phyloP scores from a whole-genome alignment of 2,113 vertebrate genomes.

The Tympanuchus pallidicinctus region DNA sequence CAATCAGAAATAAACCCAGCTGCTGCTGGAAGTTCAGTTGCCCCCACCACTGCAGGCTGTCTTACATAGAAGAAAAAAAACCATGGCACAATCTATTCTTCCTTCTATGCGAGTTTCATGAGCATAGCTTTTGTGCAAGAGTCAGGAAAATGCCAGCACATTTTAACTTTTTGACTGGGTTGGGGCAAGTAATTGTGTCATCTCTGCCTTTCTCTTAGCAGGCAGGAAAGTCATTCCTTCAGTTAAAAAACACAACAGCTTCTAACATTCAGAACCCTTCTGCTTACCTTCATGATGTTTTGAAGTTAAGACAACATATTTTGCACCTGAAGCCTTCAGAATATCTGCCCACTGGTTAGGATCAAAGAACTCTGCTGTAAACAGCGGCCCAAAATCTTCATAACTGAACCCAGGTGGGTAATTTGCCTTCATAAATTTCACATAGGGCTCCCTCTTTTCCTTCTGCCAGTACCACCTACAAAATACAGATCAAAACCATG shows the following conservation, averaged over 20 bases:
- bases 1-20: background rate
- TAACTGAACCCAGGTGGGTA: slow-evolving; percentile 91
- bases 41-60: background rate
- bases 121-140: background rate
- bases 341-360: slow-evolving; percentile 88
- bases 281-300: slow-evolving; percentile 96
- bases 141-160: background rate
- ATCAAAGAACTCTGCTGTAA: slow-evolving; percentile 92
- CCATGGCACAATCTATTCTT: background rate
- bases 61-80: background rate
- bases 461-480: slow-evolving; percentile 93
- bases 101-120: background rate
- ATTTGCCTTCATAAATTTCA: slow-evolving; percentile 90
- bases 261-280: background rate
- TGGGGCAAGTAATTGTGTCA: background rate
- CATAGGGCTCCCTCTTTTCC: slow-evolving; percentile 78
- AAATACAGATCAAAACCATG: background rate
- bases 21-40: background rate
- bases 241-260: background rate
- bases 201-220: background rate
- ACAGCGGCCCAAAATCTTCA: slow-evolving; percentile 89
- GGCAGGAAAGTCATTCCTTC: background rate
- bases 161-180: background rate
- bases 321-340: slow-evolving; percentile 90
- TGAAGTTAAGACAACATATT: slow-evolving; percentile 94